Conservation (phyloP, 2,797 vertebrate genomes). For the Threskiornis aethiopicus region DNA sequence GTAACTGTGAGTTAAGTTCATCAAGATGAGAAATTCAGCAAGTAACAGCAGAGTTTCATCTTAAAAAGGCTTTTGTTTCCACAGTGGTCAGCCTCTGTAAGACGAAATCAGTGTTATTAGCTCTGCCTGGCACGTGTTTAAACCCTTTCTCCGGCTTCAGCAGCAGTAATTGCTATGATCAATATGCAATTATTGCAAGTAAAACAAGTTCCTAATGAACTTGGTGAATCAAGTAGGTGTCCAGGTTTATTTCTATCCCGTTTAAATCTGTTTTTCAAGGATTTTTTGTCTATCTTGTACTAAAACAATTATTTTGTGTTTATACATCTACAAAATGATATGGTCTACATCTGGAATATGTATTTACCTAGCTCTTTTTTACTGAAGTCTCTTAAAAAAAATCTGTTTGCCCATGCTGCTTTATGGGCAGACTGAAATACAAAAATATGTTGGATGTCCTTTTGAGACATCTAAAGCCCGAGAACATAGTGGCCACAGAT, state of each 20-base stretch:
- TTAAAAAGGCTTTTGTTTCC: background rate
- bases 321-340: background rate
- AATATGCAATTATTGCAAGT: background rate
- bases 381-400: background rate
- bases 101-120: background rate
- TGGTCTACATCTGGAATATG: background rate
- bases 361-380: background rate
- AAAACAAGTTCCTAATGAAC: background rate
- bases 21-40: background rate
- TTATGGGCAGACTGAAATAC: background rate
- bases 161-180: background rate
- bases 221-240: background rate
- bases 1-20: background rate
- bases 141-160: background rate
- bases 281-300: background rate
- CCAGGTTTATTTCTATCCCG: background rate
- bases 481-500: background rate
- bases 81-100: background rate
- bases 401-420: background rate
- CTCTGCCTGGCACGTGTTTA: background rate
- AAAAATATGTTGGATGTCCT: background rate
- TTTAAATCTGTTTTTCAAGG: background rate
- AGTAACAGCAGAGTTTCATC: background rate
- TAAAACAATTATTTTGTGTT: background rate
- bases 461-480: background rate